Evolutionary conservation across 2,113 vertebrate species (phyloP), one percentile per base, ranked within the genome.

Genomic region (Ornithorhynchus anatinus): DNA sequence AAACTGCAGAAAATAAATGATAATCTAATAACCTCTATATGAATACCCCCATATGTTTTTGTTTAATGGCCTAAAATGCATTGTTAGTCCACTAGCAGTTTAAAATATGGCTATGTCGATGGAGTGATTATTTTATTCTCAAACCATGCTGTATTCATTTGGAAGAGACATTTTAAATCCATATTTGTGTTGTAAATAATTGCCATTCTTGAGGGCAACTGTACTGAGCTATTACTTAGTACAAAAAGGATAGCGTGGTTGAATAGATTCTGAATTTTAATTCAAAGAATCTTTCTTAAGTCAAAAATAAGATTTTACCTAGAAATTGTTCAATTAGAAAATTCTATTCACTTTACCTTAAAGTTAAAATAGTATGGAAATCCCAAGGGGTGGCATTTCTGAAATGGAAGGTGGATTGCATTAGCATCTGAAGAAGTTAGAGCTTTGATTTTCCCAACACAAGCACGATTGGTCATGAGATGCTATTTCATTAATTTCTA

Each of bases 311-410:
- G 80, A 81, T 74, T 89, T 43, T 72, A 44, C 65, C 20, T 48
- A 84, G 59, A 56, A 84, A 52, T 60, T 75, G 27, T 70, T 85
- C 64, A 69, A 77, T 82, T 75, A 77, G n/a, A 48, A n/a, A n/a
- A n/a, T n/a, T n/a, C n/a, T n/a, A n/a, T n/a, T n/a, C n/a, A n/a
- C n/a, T n/a, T n/a, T n/a, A n/a, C n/a, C n/a, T n/a, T n/a, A n/a
- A n/a, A n/a, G n/a, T n/a, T n/a, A 23, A 20, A 80, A 47, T 77
- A 66, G 20, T 61, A 37, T 23, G 64, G 81, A 58, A 72, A 71
- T 40, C 58, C 76, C 44, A 25, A 39, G 69, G 68, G 61, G 84
- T 61, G 61, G 88, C 74, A 32, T 59, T 61, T 66, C 75, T 44
- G 60, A 43, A 71, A 59, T 32, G 25, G 57, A 42, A 71, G 42